These are phyloP conservation scores for Spilosoma lubricipeda DNA, from an alignment of 2,888 invertebrate genomes.

Conservation along the genomic window DNA sequence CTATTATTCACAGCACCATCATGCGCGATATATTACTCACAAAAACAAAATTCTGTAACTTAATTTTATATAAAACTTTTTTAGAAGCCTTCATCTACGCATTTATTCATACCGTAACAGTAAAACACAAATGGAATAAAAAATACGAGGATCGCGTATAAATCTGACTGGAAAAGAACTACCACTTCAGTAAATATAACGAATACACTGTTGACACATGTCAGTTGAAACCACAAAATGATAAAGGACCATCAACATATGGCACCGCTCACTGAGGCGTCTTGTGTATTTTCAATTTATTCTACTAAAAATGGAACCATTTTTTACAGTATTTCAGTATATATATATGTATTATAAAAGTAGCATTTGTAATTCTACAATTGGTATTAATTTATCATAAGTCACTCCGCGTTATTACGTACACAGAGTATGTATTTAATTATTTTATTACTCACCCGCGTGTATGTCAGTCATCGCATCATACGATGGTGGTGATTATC, in stretches of 20 bases:
- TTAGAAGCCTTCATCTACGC: neutral
- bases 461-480: too few species aligned
- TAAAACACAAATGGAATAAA: conserved; percentile 9
- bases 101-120: conserved; percentile 9
- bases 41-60: neutral
- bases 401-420: too few species aligned
- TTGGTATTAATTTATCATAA: neutral
- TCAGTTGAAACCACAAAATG: conserved; percentile 5
- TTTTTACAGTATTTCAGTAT: neutral
- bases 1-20: neutral
- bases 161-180: conserved; percentile 15
- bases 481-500: too few species aligned
- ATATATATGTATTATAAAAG: neutral
- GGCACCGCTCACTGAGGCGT: neutral
- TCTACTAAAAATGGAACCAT: neutral
- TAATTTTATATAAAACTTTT: conserved; percentile 7
- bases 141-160: conserved; percentile 2
- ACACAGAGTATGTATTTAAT: too few species aligned
- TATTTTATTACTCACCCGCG: too few species aligned
- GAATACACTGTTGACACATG: conserved; percentile 8
- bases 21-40: neutral
- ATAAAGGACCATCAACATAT: neutral
- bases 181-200: conserved; percentile 6
- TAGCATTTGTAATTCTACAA: neutral
- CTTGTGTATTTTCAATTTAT: neutral